Conservation (phyloP, 2,113 vertebrate genomes). For the Petaurus breviceps region DNA sequence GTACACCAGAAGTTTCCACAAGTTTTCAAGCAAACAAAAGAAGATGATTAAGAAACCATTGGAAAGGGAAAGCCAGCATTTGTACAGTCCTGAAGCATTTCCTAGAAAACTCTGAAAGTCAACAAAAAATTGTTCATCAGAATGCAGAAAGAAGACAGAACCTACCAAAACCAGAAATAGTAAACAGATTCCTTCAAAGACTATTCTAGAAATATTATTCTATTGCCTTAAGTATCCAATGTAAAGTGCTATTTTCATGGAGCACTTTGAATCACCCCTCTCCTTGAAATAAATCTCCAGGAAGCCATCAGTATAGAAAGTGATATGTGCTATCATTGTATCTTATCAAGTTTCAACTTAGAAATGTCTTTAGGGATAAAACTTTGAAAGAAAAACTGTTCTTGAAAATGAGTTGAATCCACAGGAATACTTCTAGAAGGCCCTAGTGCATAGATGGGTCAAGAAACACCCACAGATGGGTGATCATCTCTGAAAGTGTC, state of each 20-base stretch:
- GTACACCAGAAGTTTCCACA: slow-evolving; percentile 94
- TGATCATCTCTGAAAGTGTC: slow-evolving; percentile 44
- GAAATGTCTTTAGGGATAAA: slow-evolving; percentile 47
- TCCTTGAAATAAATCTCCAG: slow-evolving; percentile 51
- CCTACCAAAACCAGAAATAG: slow-evolving; percentile 64
- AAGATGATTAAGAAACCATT: slow-evolving; percentile 93
- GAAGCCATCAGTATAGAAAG: background rate
- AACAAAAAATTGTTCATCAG: slow-evolving; percentile 77
- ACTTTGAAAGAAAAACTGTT: slow-evolving; percentile 38
- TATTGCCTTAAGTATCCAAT: background rate
- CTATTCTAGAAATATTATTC: slow-evolving; percentile 60
- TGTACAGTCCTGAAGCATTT: slow-evolving; percentile 91
- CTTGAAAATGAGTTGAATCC: slow-evolving; percentile 50
- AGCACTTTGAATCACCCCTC: slow-evolving; percentile 39
- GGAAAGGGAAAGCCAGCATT: slow-evolving; percentile 88
- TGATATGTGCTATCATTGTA: background rate
- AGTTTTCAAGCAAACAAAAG: slow-evolving; percentile 92
- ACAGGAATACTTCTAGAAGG: slow-evolving; percentile 75
- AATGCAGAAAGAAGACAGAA: slow-evolving; percentile 76
- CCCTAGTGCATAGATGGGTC: slow-evolving; percentile 43
- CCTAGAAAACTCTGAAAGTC: slow-evolving; percentile 83
- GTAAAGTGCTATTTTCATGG: slow-evolving; percentile 44
- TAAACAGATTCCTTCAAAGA: slow-evolving; percentile 51
- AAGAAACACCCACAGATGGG: slow-evolving; percentile 43
- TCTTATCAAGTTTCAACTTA: slow-evolving; percentile 33